A percentile compares a stretch with the other conserved stretches of the same genome.
These are phyloP conservation scores for Oncorhynchus gorbuscha DNA, from an alignment of 2,113 vertebrate genomes.

Conservation along the genomic window DNA sequence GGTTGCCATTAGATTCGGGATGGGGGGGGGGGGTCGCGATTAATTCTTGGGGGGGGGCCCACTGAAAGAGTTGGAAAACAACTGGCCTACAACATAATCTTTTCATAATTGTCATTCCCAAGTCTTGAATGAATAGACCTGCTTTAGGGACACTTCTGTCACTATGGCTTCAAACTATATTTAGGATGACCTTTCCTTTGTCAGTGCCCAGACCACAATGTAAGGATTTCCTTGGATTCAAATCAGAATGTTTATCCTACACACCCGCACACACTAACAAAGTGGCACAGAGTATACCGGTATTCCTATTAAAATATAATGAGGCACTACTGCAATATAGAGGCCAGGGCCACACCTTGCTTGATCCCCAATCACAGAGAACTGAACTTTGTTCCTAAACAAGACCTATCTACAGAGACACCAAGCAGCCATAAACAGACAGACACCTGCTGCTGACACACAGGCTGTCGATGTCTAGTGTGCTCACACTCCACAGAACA, in stretches of 20 bases:
- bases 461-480: not conserved
- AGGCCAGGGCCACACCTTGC: not conserved
- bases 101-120: not conserved
- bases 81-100: no score
- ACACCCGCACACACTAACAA: not conserved
- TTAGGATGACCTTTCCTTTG: conserved; percentile 51
- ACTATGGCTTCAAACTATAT: conserved; percentile 42
- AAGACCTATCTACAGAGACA: not conserved
- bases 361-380: not conserved
- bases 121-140: not conserved
- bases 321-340: not conserved
- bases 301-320: not conserved
- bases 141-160: not conserved
- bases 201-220: conserved; percentile 57
- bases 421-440: not conserved
- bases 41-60: no score
- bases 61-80: no score
- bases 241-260: conserved; percentile 17
- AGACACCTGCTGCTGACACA: not conserved
- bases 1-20: no score
- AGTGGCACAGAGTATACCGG: not conserved
- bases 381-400: not conserved
- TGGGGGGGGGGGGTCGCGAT: no score
- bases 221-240: conserved; percentile 65
- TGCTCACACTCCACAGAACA: conserved; percentile 3